These are phyloP conservation scores for Poecilia gillii DNA, from an alignment of 2,797 vertebrate species.

Conservation along the genomic window DNA sequence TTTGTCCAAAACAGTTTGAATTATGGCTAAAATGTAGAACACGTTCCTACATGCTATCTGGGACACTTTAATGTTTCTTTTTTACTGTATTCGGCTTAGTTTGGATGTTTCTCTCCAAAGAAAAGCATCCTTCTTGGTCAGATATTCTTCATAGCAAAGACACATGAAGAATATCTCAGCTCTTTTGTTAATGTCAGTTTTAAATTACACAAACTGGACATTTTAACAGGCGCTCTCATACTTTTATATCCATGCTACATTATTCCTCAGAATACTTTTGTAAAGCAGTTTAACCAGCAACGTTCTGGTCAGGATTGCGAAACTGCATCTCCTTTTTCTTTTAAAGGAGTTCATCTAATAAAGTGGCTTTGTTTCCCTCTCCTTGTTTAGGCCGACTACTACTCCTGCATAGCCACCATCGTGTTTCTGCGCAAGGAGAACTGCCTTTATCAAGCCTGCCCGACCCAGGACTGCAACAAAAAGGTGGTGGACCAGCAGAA, in stretches of 20 bases:
- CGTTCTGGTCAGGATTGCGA: constrained; percentile 10
- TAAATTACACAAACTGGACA: background rate
- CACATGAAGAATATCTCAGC: background rate
- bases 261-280: constrained; percentile 27
- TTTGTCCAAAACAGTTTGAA: background rate
- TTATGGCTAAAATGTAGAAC: background rate
- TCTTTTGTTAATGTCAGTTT: background rate
- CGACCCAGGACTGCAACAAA: constrained; percentile 94
- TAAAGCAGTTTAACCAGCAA: constrained; percentile 28
- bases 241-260: background rate
- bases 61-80: background rate
- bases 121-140: background rate
- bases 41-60: background rate
- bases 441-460: constrained; percentile 96
- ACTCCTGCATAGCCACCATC: constrained; percentile 88
- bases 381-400: constrained; percentile 90
- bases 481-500: constrained; percentile 98
- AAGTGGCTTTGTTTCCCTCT: background rate
- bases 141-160: background rate
- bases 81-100: background rate
- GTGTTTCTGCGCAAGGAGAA: constrained; percentile 95
- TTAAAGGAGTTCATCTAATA: background rate
- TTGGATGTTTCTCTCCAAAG: background rate
- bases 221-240: background rate
- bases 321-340: background rate